Base-by-base conservation (phyloP, 2,797 vertebrate genomes). In the Platyrinchus mystaceus region DNA sequence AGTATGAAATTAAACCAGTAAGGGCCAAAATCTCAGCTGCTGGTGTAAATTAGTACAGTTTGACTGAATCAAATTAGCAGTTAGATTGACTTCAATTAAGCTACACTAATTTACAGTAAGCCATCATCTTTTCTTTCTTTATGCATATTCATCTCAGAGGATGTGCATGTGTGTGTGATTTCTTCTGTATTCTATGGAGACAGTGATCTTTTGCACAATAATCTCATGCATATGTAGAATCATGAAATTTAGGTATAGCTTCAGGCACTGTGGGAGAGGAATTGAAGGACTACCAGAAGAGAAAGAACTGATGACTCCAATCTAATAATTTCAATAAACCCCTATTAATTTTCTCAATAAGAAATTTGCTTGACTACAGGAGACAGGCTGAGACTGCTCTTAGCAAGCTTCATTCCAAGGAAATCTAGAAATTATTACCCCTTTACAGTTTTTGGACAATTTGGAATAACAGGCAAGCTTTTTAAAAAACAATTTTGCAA, bases 41-140 rank as follows among this genome's bases (percentile, higher is more conserved):
- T 94, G 77, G 74, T 93, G 18, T 87, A 91, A 93, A 88, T 95
- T 95, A 87, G 80, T 78, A 86, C 37, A 64, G 66, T 64, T 94
- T 50, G 69, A 92, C 84, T 90, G 81, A 93, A 94, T 83, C 94
- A 96, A 95, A 96, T 97, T 96, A 94, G 89, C 73, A 94, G 55
- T 86, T 94, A 90, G 83, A 96, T 93, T 95, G 79, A 91, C 84
- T 94, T 74, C 93, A 96, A 92, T 93, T 94, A 91, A 87, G 24
- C 20, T 82, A 68, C 34, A 14, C 67, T 84, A 94, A 96, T 95
- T 96, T 95, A 81, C 76, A 84, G 44, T 28, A 89, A 50, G 53
- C 26, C 84, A 92, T 86, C 89, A 69, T 87, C 50, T 91, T 58
- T 84, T 81, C 68, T 93, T 66, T 82, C 58, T 75, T 49, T 67